Evolutionary conservation across 2,797 vertebrate genomes (phyloP), one percentile per base, ranked within the genome.

Genomic region (Girardinus metallicus): DNA sequence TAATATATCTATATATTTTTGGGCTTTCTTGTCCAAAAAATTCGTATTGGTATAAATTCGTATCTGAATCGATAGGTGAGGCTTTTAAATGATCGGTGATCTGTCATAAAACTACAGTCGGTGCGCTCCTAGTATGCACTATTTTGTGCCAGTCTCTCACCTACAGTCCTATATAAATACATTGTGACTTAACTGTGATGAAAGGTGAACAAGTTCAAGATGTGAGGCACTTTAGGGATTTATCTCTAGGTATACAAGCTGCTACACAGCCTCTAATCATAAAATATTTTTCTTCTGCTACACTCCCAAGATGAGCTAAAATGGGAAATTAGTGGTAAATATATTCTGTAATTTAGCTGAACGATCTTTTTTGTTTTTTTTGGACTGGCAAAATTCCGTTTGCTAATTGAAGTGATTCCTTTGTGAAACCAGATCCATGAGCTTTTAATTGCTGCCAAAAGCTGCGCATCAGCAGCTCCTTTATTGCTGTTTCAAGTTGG

Each of bases 261-360:
- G 21, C 31, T 66, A 8, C 3, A 60, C 8, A 3, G 16, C 34
- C 62, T 12, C 36, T 68, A 31, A 60, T 13, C 26, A 60, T 29
- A 13, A 41, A 43, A 70, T 9, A 12, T 12, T 34, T 73, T 8
- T 64, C 18, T 39, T 10, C 29, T 23, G 16, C 26, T 47, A 21
- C 21, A 39, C 36, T 13, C 46, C 4, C 29, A 46, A 13, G 11
- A 75, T 9, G 10, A 64, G 23, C 9, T 31, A 10, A 46, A 62
- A 66, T 43, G 23, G 8, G 5, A 34, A 44, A 2, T 31, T 21
- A 44, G 49, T 51, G 34, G 5, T 41, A 46, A 57, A 44, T 53
- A 15, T 74, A 1, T 66, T 80, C 26, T 78, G 75, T 76, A 39
- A 62, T 85, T 85, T 82, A 60, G 62, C 11, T 78, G 77, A 76